Conservation (phyloP, 1,140 invertebrate genomes). For the Artemia franciscana region DNA sequence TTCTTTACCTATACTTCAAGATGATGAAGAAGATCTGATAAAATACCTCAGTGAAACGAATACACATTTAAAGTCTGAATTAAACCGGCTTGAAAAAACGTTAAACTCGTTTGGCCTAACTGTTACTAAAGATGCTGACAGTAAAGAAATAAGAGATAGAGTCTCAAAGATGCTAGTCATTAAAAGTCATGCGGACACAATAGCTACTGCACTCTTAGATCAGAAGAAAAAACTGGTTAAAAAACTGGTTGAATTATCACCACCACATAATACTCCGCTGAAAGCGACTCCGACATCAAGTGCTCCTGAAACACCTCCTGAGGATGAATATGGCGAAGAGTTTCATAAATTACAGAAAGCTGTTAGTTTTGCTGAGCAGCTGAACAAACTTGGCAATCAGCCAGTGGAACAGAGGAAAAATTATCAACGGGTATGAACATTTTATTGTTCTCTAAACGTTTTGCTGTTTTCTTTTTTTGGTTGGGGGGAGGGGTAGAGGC, state of each 20-base stretch:
- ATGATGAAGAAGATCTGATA: slow-evolving; percentile 34
- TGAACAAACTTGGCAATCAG: neutral
- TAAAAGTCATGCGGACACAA: neutral
- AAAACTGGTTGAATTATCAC: neutral
- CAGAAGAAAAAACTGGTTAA: neutral
- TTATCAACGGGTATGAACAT: neutral
- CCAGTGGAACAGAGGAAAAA: neutral
- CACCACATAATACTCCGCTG: neutral
- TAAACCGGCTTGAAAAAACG: neutral
- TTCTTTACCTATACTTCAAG: slow-evolving; percentile 16
- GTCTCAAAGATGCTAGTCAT: neutral
- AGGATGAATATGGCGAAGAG: neutral
- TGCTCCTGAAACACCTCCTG: neutral
- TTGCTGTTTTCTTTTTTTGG: too few relatives aligned
- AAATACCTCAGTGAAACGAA: slow-evolving; percentile 37
- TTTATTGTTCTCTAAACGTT: neutral
- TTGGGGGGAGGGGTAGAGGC: too few relatives aligned
- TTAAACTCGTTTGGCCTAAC: neutral
- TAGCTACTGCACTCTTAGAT: neutral
- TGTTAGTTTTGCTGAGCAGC: slow-evolving; percentile 37
- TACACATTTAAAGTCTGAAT: slow-evolving; percentile 1
- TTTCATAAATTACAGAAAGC: slow-evolving; percentile 26
- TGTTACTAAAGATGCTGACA: neutral
- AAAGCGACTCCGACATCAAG: neutral
- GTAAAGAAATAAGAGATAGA: neutral